These are phyloP conservation scores for Synodontis membranacea DNA, from an alignment of 2,113 vertebrate species.

Conservation along the genomic window DNA sequence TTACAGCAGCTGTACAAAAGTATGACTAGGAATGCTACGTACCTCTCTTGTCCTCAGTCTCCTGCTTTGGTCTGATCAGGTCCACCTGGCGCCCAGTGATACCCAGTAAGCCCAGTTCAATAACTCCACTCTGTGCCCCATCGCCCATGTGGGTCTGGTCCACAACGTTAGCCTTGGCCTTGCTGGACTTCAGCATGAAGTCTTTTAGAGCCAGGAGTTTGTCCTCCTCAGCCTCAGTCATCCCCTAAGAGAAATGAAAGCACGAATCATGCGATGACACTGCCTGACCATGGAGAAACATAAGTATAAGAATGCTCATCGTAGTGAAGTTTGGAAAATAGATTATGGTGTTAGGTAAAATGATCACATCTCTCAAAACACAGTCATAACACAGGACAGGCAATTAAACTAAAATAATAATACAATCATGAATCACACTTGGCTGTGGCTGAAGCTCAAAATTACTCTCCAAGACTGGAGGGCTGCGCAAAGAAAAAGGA, in stretches of 20 bases:
- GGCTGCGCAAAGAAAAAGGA: not conserved
- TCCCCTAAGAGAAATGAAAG: conserved; percentile 75
- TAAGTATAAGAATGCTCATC: not conserved
- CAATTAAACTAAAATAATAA: not conserved
- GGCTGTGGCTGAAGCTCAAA: not conserved
- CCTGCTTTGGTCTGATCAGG: conserved; percentile 88
- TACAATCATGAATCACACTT: not conserved
- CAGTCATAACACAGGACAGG: not conserved
- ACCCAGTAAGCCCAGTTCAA: conserved; percentile 84
- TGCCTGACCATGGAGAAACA: not conserved
- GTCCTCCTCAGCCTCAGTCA: conserved; percentile 97
- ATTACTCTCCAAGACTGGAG: not conserved
- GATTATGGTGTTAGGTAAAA: not conserved
- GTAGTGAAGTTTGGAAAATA: not conserved
- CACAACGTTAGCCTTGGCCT: conserved; percentile 92
- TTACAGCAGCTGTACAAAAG: not conserved
- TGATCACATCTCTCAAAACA: not conserved
- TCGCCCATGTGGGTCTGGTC: conserved; percentile 90
- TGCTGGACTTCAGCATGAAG: conserved; percentile 97
- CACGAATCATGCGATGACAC: not conserved
- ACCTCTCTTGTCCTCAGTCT: conserved; percentile 93
- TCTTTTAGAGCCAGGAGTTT: conserved; percentile 94
- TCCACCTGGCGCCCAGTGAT: conserved; percentile 91
- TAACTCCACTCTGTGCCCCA: conserved; percentile 82
- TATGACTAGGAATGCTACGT: conserved; percentile 38